These are phyloP conservation scores for Aurelia sp. DNA, from an alignment of 30 jellyfish, hydroid and myxozoan species.

Conservation along the genomic window DNA sequence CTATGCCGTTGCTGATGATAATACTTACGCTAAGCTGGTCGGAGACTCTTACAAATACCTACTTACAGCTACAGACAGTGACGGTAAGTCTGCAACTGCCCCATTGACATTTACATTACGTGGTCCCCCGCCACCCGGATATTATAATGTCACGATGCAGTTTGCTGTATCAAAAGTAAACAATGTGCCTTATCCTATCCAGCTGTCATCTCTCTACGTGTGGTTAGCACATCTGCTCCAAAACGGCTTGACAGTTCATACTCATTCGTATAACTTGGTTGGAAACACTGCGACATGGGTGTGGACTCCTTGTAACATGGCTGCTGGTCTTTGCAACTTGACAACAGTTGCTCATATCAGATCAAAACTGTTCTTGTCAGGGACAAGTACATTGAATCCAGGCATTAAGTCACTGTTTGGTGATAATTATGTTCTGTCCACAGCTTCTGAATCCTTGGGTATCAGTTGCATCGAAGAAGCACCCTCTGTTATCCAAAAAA, in stretches of 20 bases:
- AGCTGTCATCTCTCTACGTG: conserved; percentile 19
- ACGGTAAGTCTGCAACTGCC: conserved; percentile 15
- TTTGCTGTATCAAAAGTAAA: conserved; percentile 27
- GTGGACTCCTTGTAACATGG: conserved; percentile 81
- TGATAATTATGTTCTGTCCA: conserved; percentile 16
- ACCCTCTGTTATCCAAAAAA: conserved; percentile 24
- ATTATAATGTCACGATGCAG: conserved; percentile 59
- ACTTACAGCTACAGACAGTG: conserved; percentile 58
- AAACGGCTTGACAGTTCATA: conserved; percentile 39
- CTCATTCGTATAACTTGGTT: conserved; percentile 45
- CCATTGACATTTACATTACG: conserved; percentile 32
- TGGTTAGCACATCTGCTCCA: conserved; percentile 39
- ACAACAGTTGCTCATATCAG: conserved; percentile 35
- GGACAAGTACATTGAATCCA: conserved; percentile 25
- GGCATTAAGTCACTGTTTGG: conserved; percentile 9
- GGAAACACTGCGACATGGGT: conserved; percentile 35
- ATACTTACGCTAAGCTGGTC: background rate
- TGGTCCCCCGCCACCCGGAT: conserved; percentile 38
- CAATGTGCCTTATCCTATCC: conserved; percentile 48
- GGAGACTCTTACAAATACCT: conserved; percentile 5
- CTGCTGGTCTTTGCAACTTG: conserved; percentile 39
- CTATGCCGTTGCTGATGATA: conserved; percentile 42
- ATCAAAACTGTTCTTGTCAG: conserved; percentile 36
- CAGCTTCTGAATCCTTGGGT: conserved; percentile 47
- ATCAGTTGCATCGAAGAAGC: conserved; percentile 67